Evolutionary conservation across 2,797 vertebrate species (phyloP).

Genomic region (Hyperoplus lanceolatus): DNA sequence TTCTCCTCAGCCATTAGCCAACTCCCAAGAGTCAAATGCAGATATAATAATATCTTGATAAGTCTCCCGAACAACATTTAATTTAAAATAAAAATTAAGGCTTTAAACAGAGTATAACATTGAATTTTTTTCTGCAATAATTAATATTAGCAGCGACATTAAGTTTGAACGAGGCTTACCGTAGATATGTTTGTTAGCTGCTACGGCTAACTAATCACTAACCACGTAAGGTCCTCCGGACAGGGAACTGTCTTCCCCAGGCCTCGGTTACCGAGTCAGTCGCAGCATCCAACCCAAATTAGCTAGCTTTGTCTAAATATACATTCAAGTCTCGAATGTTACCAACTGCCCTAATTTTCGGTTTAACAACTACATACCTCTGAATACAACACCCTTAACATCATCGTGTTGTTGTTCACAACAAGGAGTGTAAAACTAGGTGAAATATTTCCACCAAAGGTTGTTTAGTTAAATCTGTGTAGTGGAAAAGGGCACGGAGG

Average conservation of each 20-base stretch:
- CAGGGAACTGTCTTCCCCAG: conserved; percentile 11
- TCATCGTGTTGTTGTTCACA: conserved; percentile 20
- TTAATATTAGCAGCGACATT: conserved; percentile 11
- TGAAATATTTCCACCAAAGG: background rate
- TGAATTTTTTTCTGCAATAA: background rate
- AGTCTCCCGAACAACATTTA: background rate
- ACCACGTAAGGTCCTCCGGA: conserved; percentile 18
- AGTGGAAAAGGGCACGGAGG: background rate
- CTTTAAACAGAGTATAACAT: fast-evolving
- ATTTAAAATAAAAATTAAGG: background rate
- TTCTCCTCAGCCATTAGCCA: background rate
- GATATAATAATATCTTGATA: background rate
- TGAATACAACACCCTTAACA: background rate
- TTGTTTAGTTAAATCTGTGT: background rate
- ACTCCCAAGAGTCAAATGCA: background rate
- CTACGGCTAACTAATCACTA: conserved; percentile 38
- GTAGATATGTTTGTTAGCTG: conserved; percentile 26
- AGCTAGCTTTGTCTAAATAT: background rate
- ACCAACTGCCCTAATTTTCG: fast-evolving
- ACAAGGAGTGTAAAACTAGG: background rate
- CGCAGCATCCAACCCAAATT: conserved; percentile 7
- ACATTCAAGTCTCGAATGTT: background rate
- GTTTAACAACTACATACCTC: background rate
- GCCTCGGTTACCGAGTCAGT: conserved; percentile 39
- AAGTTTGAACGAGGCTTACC: background rate